Evolutionary conservation across 2,888 invertebrate species (phyloP), one percentile per base, ranked within the genome.

Genomic region (Cordylochernes scorpioides): DNA sequence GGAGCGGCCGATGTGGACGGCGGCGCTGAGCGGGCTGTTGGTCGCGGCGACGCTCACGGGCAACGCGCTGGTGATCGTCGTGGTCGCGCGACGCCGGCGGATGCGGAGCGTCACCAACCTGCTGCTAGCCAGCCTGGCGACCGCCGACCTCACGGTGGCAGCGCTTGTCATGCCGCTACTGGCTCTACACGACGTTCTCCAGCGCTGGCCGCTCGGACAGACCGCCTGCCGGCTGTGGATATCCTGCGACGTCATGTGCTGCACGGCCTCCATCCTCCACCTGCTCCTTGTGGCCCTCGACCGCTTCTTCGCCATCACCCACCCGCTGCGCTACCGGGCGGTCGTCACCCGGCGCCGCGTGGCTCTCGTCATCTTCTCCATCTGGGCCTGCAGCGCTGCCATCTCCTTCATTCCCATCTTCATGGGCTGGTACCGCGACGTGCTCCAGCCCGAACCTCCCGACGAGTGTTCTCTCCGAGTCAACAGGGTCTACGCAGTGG

Each of bases 271-370:
- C 14, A 48, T 50, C 15, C 42, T 49, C 7, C 50, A 50, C 29
- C 39, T 50, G 14, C 49, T 49, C 30, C 40, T 46, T 34, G 48
- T 50, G 19, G 46, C 49, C 8, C 32, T 48, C 17, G 91, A 54
- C 37, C 41, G 49, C 5, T 50, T 46, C 36, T 43, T 45, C 40
- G 50, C 50, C 24, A 49, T 50, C 19, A 50, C 46, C 9, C 42
- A 45, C 24, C 50, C 46, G 2, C 38, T 50, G 17, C 39, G 42
- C 15, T 50, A 50, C 38, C 39, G 46, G 16, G 35, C 38, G 2
- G 31, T 35, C 6, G 39, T 44, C 7, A 44, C 46, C 2, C 36
- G 38, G 25, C 31, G 42, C 15, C 35, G 44, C 5, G 43, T 46
- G 6, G 33, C 41, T 2, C 31, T 40, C 10, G 42, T 45, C 19